phyloP scores from a whole-genome alignment of 1,140 invertebrate species.

The Ylistrum balloti region DNA sequence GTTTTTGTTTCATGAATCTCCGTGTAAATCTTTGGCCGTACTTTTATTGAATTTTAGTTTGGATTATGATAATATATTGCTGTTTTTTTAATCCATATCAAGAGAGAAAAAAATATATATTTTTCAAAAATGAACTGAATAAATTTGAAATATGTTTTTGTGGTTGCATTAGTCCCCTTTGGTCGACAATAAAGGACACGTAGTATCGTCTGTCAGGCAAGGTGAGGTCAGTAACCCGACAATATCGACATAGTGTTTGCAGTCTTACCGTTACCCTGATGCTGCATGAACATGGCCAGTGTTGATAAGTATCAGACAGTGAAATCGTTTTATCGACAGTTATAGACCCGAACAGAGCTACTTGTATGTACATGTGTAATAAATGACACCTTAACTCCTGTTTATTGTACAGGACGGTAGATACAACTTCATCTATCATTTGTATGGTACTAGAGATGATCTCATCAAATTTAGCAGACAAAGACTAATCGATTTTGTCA shows the following conservation, averaged over 20 bases:
- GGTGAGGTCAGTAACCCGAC: neutral
- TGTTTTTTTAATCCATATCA: too few species aligned
- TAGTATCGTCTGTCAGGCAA: too few species aligned
- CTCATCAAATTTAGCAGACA: neutral
- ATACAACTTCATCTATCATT: neutral
- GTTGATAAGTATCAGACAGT: conserved; percentile 1
- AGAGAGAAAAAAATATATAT: too few species aligned
- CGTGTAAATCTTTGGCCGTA: too few species aligned
- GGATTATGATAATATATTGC: too few species aligned
- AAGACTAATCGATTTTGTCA: neutral
- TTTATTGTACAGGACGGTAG: neutral
- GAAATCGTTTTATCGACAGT: neutral
- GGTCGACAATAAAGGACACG: too few species aligned
- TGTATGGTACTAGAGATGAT: neutral
- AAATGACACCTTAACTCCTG: neutral
- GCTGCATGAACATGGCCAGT: neutral
- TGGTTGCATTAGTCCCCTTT: too few species aligned
- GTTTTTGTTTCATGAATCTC: too few species aligned
- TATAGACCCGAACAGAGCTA: neutral
- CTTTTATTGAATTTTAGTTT: too few species aligned
- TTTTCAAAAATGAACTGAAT: too few species aligned
- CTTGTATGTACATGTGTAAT: neutral
- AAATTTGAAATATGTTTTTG: too few species aligned
- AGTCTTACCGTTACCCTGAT: neutral
- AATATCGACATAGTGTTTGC: neutral